Evolutionary conservation across 2,888 invertebrate genomes (phyloP).

Genomic region (Limnephilus marmoratus): DNA sequence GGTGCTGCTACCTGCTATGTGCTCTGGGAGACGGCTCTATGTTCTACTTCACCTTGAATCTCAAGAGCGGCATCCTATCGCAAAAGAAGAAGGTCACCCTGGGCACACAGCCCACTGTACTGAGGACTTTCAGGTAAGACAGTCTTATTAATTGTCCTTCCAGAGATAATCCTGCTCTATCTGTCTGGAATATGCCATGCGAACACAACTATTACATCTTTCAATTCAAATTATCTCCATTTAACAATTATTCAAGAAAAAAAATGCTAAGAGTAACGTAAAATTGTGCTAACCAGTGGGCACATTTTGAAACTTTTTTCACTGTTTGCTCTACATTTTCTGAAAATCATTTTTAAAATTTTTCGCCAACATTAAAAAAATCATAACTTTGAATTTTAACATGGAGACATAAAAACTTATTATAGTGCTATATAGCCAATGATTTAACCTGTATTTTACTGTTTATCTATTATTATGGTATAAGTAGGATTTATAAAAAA

Average conservation of each 20-base stretch:
- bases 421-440: no score
- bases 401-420: no score
- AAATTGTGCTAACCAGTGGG: background rate
- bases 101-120: constrained; percentile 97
- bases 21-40: constrained; percentile 98
- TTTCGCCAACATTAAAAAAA: no score
- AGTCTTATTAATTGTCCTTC: background rate
- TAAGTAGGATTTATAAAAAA: no score
- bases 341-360: no score
- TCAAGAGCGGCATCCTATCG: constrained; percentile 83
- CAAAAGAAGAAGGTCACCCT: constrained; percentile 97
- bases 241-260: background rate
- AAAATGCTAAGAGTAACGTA: background rate
- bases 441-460: no score
- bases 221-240: background rate
- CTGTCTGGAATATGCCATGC: background rate
- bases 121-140: constrained; percentile 85
- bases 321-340: no score
- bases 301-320: no score
- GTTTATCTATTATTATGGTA: no score
- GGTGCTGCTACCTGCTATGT: constrained; percentile 91
- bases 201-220: background rate
- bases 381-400: no score
- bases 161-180: background rate
- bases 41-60: constrained; percentile 95